Evolutionary conservation across 1,140 invertebrate species (phyloP).

Genomic region (Cydia amplana): DNA sequence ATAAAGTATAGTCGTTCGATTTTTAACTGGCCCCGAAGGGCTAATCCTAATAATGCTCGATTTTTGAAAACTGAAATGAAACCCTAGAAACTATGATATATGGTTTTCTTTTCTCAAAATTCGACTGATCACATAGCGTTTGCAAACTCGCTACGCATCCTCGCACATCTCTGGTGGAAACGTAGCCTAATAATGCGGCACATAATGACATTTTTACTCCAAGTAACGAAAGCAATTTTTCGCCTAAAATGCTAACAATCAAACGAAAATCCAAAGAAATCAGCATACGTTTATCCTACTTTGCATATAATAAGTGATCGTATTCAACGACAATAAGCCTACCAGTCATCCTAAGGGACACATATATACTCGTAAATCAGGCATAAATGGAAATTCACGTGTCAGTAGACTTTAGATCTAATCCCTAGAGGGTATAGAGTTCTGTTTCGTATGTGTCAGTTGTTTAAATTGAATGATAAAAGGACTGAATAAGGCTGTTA

Average conservation of each 20-base stretch:
- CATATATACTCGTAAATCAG: constrained; percentile 23
- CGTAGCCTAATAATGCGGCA: too few species aligned
- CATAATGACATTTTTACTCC: too few species aligned
- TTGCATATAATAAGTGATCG: constrained; percentile 12
- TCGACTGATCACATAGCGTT: too few species aligned
- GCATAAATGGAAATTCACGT: constrained; percentile 1
- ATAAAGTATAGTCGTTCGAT: too few species aligned
- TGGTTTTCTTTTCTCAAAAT: too few species aligned
- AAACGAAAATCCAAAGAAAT: neutral
- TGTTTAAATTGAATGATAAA: constrained; percentile 19
- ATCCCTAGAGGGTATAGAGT: neutral
- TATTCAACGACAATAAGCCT: neutral
- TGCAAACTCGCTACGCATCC: too few species aligned
- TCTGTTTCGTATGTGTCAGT: neutral
- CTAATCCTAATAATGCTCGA: too few species aligned
- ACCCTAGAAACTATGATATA: too few species aligned
- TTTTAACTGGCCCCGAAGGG: too few species aligned
- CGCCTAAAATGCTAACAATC: neutral
- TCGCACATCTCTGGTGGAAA: too few species aligned
- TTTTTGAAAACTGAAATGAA: too few species aligned
- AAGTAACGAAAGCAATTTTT: too few species aligned
- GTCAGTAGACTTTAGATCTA: neutral
- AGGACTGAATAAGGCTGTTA: constrained; percentile 12
- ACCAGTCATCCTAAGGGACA: constrained; percentile 11
- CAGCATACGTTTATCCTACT: constrained; percentile 2